phyloP scores from a whole-genome alignment of 37 sponge, comb jelly and placozoan genomes.

The Oopsacas minuta region DNA sequence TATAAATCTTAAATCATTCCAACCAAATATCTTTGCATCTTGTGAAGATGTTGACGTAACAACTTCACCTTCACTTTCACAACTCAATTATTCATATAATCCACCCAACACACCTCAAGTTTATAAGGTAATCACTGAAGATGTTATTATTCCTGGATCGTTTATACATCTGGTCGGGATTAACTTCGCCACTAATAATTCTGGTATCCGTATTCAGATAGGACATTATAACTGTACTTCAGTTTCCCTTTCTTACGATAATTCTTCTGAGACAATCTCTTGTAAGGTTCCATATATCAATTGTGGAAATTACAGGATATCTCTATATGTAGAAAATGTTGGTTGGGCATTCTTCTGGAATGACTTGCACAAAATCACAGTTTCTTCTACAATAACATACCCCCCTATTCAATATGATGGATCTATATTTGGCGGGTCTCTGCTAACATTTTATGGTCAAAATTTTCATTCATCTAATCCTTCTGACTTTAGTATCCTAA shows the following conservation, averaged over 20 bases:
- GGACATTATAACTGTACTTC: neutral
- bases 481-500: conserved; percentile 23
- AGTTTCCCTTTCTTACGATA: neutral
- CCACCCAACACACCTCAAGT: neutral
- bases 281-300: conserved; percentile 20
- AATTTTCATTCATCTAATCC: conserved; percentile 27
- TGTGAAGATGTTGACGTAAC: neutral
- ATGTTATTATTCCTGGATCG: neutral
- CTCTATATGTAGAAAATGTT: conserved; percentile 40
- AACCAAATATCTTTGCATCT: neutral
- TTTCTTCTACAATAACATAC: neutral
- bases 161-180: neutral
- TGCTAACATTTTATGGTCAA: conserved; percentile 25
- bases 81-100: neutral
- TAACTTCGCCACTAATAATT: neutral
- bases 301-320: conserved; percentile 38
- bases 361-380: neutral
- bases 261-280: conserved; percentile 18
- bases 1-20: neutral
- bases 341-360: conserved; percentile 47
- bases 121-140: neutral
- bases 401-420: neutral
- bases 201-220: neutral
- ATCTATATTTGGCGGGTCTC: conserved; percentile 47
- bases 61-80: neutral